Conservation (phyloP, 2,113 vertebrate species). For the Cephalopterus ornatus region DNA sequence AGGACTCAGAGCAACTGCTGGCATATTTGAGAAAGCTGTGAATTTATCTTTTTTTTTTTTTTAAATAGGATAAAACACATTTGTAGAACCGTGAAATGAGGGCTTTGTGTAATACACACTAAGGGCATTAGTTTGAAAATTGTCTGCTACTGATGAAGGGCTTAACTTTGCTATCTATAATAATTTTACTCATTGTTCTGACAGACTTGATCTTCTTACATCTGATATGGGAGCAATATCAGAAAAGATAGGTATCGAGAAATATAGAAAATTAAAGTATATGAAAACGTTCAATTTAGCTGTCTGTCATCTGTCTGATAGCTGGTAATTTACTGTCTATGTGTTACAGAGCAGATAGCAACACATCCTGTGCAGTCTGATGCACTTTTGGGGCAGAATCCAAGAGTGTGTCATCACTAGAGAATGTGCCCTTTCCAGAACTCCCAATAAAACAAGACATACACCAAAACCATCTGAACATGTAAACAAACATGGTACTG, state of each 20-base stretch:
- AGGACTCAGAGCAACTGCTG: neutral
- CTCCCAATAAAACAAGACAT: neutral
- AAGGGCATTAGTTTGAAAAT: neutral
- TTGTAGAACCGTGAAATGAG: neutral
- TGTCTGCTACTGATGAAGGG: neutral
- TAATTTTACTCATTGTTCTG: neutral
- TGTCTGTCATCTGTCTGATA: neutral
- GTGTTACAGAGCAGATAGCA: conserved; percentile 12
- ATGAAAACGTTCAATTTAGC: neutral
- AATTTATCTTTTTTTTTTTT: neutral
- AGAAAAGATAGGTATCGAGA: neutral
- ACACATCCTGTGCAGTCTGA: neutral
- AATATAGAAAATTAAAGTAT: neutral
- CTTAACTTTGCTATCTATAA: neutral
- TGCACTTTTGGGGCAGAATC: neutral
- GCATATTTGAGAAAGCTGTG: neutral
- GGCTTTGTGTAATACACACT: neutral
- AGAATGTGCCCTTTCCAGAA: conserved; percentile 26
- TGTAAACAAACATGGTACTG: neutral
- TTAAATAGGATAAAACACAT: neutral
- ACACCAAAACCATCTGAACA: neutral
- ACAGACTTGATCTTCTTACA: neutral
- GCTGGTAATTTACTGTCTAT: neutral
- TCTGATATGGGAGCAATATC: neutral
- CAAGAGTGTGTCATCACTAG: neutral